Evolutionary conservation across 2,888 invertebrate species (phyloP), one percentile per base, ranked within the genome.

Genomic region (Pseudococcus viburni): DNA sequence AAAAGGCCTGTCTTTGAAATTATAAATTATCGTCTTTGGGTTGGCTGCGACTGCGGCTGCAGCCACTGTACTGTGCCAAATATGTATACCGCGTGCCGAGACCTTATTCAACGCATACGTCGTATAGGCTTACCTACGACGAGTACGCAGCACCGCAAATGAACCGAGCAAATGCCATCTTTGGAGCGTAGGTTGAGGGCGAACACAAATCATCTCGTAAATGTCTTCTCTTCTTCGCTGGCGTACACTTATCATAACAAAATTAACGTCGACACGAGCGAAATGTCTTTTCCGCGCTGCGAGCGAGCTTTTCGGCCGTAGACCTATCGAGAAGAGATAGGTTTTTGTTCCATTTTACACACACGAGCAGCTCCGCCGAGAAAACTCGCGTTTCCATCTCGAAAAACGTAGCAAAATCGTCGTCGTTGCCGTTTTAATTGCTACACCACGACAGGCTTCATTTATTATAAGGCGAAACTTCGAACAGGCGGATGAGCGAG

Each of bases 161-260:
- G 55, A 55, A n/a, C 55, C 55, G 55, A 55, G 55, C 55, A 55
- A 55, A 55, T 55, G 55, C n/a, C 17, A 55, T 55, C n/a, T 55
- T 55, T 55, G n/a, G 12, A n/a, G 2, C n/a, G 15, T 42, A 42
- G 9, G 26, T 33, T 33, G 42, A 42, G 42, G 55, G 55, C n/a
- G n/a, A 55, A 55, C 55, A 55, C 55, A 55, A 55, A 55, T 55
- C 55, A 55, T 55, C 55, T 55, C 55, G 55, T 55, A 55, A 55
- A 55, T 55, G 55, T 55, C 55, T 55, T 55, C 55, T 55, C n/a
- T 5, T 51, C 17, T 55, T 55, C n/a, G 7, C 15, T 55, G 5
- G n/a, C 55, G 55, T 55, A 55, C 55, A 55, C 55, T 55, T 55
- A 55, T 55, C 55, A 55, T 55, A 55, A 55, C n/a, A 55, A 55